A percentile compares a stretch with the other conserved stretches of the same genome.
Conservation (phyloP, 2,888 invertebrate genomes). For the Pomacea canaliculata region DNA sequence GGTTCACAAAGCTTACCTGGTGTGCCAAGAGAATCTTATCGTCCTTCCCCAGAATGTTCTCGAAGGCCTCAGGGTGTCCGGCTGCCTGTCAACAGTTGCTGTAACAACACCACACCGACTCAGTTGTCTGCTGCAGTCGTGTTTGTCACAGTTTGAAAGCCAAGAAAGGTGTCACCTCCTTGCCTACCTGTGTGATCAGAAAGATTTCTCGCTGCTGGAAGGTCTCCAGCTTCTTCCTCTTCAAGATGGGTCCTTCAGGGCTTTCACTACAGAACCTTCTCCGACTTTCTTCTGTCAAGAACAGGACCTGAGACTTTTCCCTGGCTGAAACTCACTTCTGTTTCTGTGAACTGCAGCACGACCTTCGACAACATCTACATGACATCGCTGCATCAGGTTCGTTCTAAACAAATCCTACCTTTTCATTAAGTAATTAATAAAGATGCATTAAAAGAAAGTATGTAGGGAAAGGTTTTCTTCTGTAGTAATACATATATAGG, state of each 20-base stretch:
- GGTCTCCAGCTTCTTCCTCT: slow-evolving; percentile 8
- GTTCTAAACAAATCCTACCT: background rate
- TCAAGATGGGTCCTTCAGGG: slow-evolving; percentile 2
- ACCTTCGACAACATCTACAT: slow-evolving; percentile 7
- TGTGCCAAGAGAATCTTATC: background rate
- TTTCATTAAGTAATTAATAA: no score
- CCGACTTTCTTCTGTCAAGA: background rate
- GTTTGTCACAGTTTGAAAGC: background rate
- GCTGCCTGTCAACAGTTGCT: background rate
- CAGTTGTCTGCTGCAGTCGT: background rate
- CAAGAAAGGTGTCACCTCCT: no score
- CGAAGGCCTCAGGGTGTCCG: background rate
- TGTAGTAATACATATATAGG: no score
- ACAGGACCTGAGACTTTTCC: background rate
- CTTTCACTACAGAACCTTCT: background rate
- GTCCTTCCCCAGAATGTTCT: background rate
- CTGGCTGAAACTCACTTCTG: slow-evolving; percentile 10
- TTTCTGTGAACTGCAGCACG: background rate
- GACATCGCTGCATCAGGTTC: slow-evolving; percentile 14
- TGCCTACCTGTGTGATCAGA: background rate
- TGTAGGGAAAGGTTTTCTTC: no score
- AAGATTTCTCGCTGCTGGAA: background rate
- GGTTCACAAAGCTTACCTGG: background rate
- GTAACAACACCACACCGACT: background rate
- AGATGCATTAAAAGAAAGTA: no score